Conservation (phyloP, 2,888 invertebrate genomes). For the Nephrotoma flavescens region DNA sequence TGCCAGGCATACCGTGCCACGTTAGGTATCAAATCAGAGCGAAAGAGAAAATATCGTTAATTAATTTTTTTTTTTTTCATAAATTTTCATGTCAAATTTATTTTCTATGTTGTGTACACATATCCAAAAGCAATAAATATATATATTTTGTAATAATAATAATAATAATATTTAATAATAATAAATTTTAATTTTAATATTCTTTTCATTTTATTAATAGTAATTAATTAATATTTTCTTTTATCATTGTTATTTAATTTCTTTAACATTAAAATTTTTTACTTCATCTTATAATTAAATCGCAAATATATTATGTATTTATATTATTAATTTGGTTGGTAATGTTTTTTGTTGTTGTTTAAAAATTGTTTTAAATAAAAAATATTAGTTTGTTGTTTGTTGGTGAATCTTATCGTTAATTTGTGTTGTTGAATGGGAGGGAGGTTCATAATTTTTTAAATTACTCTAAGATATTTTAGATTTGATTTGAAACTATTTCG, state of each 20-base stretch:
- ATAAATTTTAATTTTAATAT: background rate
- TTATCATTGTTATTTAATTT: slow-evolving; percentile 1
- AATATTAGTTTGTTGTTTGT: background rate
- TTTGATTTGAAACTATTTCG: background rate
- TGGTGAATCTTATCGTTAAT: background rate
- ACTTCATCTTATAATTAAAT: background rate
- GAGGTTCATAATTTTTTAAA: background rate
- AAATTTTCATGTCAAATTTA: slow-evolving; percentile 1
- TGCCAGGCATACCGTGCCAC: too few species aligned
- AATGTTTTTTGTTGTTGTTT: background rate
- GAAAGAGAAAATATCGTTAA: background rate
- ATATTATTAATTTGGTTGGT: background rate
- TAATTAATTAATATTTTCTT: background rate
- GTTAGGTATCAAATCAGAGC: too few species aligned
- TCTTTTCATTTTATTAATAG: background rate
- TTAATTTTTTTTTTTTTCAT: background rate
- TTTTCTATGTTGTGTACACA: slow-evolving; percentile 6
- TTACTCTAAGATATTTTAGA: background rate
- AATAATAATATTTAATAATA: background rate
- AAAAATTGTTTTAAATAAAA: background rate
- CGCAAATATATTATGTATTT: background rate
- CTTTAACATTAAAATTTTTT: background rate
- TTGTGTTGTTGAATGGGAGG: background rate
- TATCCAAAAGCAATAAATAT: slow-evolving; percentile 6
- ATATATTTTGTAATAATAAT: background rate